Evolutionary conservation across 2,797 vertebrate species (phyloP).

Genomic region (Pempheris klunzingeri): DNA sequence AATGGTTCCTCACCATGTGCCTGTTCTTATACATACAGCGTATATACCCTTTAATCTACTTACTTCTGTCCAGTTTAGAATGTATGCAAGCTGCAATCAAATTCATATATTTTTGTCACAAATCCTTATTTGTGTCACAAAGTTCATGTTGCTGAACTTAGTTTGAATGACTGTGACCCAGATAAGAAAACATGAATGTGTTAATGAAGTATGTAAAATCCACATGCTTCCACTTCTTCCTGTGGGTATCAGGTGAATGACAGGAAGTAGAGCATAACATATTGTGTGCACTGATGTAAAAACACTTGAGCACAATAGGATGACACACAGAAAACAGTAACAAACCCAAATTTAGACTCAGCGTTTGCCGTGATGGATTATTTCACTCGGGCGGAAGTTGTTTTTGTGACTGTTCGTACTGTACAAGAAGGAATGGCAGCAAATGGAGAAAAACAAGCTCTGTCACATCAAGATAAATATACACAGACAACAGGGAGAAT

Average conservation of each 20-base stretch:
- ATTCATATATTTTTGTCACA: background rate
- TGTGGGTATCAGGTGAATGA: conserved; percentile 66
- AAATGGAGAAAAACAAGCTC: conserved; percentile 32
- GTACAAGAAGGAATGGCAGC: conserved; percentile 27
- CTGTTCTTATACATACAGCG: background rate
- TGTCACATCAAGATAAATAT: conserved; percentile 26
- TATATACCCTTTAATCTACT: background rate
- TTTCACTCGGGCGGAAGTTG: conserved; percentile 30
- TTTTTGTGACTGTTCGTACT: conserved; percentile 35
- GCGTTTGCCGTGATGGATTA: conserved; percentile 41
- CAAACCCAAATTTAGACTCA: conserved; percentile 44
- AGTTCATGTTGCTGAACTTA: background rate
- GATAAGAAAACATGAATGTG: conserved; percentile 28
- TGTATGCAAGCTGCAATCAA: background rate
- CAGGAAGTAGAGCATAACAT: conserved; percentile 59
- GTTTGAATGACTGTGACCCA: conserved; percentile 30
- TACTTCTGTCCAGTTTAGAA: background rate
- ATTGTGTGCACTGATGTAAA: conserved; percentile 36
- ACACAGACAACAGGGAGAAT: conserved; percentile 9
- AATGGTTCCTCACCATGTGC: background rate
- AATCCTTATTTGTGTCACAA: background rate
- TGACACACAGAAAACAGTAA: conserved; percentile 24
- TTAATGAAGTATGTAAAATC: conserved; percentile 24
- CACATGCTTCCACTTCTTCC: conserved; percentile 33
- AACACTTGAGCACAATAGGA: conserved; percentile 33